These are phyloP conservation scores for Conops quadrifasciatus DNA, from an alignment of 2,888 invertebrate genomes.

Conservation along the genomic window DNA sequence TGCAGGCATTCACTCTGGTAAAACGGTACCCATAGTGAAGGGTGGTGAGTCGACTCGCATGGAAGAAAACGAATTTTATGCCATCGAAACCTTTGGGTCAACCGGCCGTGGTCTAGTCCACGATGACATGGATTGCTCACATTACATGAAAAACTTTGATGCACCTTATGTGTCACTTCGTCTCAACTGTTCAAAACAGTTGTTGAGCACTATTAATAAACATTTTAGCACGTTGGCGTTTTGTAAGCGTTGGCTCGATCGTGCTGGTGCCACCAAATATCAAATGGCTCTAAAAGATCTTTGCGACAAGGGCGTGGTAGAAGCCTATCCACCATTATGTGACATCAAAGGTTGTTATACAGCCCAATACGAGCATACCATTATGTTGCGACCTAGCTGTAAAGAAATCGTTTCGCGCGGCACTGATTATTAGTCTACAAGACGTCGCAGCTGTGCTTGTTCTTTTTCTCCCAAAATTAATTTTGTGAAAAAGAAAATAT, in stretches of 20 bases:
- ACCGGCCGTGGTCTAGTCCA: constrained; percentile 95
- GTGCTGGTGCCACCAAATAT: constrained; percentile 95
- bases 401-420: constrained; percentile 98
- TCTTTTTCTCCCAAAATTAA: neutral
- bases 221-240: constrained; percentile 98
- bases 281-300: constrained; percentile 98
- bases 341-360: constrained; percentile 98
- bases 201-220: constrained; percentile 92
- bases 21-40: constrained; percentile 99
- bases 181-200: constrained; percentile 91
- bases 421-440: constrained; percentile 77
- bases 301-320: constrained; percentile 97
- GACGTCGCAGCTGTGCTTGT: neutral
- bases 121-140: constrained; percentile 99
- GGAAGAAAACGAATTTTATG: constrained; percentile 99
- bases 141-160: constrained; percentile 99
- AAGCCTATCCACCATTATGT: constrained; percentile 97
- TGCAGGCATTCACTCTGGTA: constrained; percentile 72
- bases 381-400: constrained; percentile 95
- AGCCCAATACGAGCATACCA: constrained; percentile 99
- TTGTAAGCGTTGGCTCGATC: constrained; percentile 98
- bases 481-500: neutral
- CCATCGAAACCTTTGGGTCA: constrained; percentile 99
- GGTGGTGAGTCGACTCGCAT: constrained; percentile 97
- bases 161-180: constrained; percentile 89